phyloP scores from a whole-genome alignment of 2,888 invertebrate species.

The Hemicrepidius hirtus region DNA sequence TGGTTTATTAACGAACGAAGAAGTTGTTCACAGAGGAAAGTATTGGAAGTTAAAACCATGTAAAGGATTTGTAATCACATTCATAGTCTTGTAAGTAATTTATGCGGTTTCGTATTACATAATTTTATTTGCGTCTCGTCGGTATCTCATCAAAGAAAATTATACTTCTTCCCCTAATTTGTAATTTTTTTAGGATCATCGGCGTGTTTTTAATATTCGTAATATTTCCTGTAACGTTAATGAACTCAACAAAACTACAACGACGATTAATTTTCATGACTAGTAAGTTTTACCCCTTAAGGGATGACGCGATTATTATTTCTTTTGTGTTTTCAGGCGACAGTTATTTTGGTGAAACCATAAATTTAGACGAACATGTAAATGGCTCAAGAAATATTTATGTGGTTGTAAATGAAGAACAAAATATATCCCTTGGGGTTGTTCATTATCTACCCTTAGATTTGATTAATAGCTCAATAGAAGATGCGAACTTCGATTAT shows the following conservation, averaged over 20 bases:
- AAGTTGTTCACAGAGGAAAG: too few relatives aligned
- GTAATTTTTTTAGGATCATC: too few relatives aligned
- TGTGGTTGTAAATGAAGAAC: constrained; percentile 70
- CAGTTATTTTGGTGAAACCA: constrained; percentile 53
- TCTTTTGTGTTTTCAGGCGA: constrained; percentile 1
- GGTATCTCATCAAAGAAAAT: too few relatives aligned
- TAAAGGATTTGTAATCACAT: too few relatives aligned
- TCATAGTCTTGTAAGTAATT: too few relatives aligned
- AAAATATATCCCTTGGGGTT: constrained; percentile 75
- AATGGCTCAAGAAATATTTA: constrained; percentile 81
- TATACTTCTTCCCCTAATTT: too few relatives aligned
- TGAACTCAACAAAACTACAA: constrained; percentile 81
- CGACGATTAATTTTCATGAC: constrained; percentile 82
- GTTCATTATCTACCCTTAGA: constrained; percentile 89
- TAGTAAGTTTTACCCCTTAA: too few relatives aligned
- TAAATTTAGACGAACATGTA: background rate
- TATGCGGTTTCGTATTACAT: too few relatives aligned
- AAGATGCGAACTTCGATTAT: constrained; percentile 72
- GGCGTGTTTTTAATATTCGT: constrained; percentile 73
- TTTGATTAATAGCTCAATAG: constrained; percentile 73
- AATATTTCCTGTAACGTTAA: constrained; percentile 81
- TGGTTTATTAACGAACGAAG: too few relatives aligned
- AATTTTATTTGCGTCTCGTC: too few relatives aligned
- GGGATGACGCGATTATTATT: too few relatives aligned
- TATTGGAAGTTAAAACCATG: too few relatives aligned